Evolutionary conservation across 1,140 invertebrate genomes (phyloP).

Genomic region (Theocolax elegans): DNA sequence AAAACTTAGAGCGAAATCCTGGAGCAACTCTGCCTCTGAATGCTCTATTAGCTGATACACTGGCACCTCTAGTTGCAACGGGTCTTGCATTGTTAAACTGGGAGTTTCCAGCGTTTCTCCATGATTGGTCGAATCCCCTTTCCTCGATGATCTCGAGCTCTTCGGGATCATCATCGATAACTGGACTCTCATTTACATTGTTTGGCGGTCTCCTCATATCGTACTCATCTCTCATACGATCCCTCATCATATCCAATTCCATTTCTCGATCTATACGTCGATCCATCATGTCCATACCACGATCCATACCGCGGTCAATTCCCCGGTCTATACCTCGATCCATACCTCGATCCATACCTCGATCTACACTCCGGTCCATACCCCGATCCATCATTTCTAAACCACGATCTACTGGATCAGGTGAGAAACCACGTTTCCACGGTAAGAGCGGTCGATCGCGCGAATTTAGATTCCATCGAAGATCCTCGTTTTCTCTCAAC

Average conservation of each 20-base stretch:
- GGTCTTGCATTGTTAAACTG: slow-evolving; percentile 3
- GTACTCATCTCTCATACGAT: no score
- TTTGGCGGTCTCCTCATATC: no score
- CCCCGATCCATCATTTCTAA: background rate
- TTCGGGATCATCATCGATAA: slow-evolving; percentile 25
- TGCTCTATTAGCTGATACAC: background rate
- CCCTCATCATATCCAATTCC: background rate
- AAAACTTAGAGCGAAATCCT: no score
- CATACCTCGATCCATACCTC: background rate
- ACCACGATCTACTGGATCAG: background rate
- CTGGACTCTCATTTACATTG: background rate
- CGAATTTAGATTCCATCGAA: slow-evolving; percentile 56
- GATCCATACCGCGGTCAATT: background rate
- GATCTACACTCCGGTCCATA: background rate
- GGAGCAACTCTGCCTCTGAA: slow-evolving; percentile 31
- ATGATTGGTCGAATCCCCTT: background rate
- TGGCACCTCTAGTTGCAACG: background rate
- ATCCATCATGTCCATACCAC: slow-evolving; percentile 7
- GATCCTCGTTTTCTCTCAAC: slow-evolving; percentile 54
- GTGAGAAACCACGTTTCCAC: background rate
- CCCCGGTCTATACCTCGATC: background rate
- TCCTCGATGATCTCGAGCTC: slow-evolving; percentile 38
- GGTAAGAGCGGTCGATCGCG: background rate
- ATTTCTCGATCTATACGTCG: slow-evolving; percentile 3
- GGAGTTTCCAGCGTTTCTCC: background rate